These are phyloP conservation scores for Ptychobarbus kaznakovi DNA, from an alignment of 2,797 vertebrate genomes.

Conservation along the genomic window DNA sequence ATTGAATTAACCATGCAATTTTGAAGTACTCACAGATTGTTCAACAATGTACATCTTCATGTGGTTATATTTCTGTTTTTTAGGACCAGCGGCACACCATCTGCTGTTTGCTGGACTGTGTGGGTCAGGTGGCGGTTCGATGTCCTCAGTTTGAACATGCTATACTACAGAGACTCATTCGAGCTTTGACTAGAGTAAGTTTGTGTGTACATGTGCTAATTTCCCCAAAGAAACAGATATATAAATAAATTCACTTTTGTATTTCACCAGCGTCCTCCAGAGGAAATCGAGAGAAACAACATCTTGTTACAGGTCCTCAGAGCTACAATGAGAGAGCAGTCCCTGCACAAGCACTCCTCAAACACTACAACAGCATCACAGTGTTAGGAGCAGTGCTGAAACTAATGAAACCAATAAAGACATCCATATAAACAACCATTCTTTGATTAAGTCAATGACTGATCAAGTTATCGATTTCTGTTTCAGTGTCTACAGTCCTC, in stretches of 20 bases:
- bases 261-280: constrained; percentile 65
- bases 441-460: background rate
- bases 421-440: background rate
- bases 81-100: constrained; percentile 80
- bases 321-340: constrained; percentile 67
- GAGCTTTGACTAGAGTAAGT: constrained; percentile 78
- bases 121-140: constrained; percentile 75
- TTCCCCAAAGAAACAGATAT: background rate
- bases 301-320: constrained; percentile 71
- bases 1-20: background rate
- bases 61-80: background rate
- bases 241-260: background rate
- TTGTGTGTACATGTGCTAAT: constrained; percentile 13
- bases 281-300: constrained; percentile 66
- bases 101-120: constrained; percentile 79
- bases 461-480: background rate
- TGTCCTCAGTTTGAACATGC: constrained; percentile 79
- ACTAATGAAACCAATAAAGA: constrained; percentile 22
- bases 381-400: background rate
- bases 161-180: constrained; percentile 74
- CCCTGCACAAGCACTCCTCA: constrained; percentile 53
- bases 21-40: background rate
- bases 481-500: background rate
- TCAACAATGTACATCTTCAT: background rate
- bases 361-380: background rate